Conservation (phyloP, 2,888 invertebrate species). For the Lymantria monacha region DNA sequence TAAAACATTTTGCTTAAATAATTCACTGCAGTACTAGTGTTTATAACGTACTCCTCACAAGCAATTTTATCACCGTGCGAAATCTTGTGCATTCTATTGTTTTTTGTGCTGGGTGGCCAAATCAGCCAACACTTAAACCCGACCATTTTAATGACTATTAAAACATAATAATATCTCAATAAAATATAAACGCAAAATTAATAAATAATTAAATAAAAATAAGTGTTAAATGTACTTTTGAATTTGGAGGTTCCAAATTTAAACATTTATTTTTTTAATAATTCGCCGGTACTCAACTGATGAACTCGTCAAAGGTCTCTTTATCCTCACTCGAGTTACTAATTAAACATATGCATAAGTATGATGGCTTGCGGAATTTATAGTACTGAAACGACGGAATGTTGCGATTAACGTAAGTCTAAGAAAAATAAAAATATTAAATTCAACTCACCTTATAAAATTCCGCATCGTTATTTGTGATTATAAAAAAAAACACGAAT, state of each 20-base stretch:
- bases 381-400: constrained; percentile 33
- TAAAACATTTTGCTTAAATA: constrained; percentile 22
- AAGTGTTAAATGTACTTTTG: neutral
- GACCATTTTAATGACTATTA: neutral
- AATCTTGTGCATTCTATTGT: constrained; percentile 42
- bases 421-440: constrained; percentile 35
- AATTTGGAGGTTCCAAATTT: neutral
- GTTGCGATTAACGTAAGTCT: constrained; percentile 45
- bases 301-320: constrained; percentile 22
- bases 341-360: constrained; percentile 44
- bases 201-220: neutral
- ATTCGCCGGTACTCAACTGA: constrained; percentile 10
- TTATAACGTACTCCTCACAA: constrained; percentile 36
- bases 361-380: constrained; percentile 29
- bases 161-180: too few species aligned
- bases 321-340: constrained; percentile 21
- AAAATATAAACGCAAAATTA: too few species aligned
- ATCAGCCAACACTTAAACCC: constrained; percentile 15
- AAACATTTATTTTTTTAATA: constrained; percentile 6
- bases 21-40: constrained; percentile 24
- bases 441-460: constrained; percentile 61
- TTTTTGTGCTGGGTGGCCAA: constrained; percentile 33
- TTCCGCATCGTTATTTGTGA: constrained; percentile 62
- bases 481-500: constrained; percentile 37
- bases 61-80: constrained; percentile 47